Evolutionary conservation across 64 coral and sea anemone species (phyloP), one percentile per base, ranked within the genome.

Genomic region (Platygyra sinensis): DNA sequence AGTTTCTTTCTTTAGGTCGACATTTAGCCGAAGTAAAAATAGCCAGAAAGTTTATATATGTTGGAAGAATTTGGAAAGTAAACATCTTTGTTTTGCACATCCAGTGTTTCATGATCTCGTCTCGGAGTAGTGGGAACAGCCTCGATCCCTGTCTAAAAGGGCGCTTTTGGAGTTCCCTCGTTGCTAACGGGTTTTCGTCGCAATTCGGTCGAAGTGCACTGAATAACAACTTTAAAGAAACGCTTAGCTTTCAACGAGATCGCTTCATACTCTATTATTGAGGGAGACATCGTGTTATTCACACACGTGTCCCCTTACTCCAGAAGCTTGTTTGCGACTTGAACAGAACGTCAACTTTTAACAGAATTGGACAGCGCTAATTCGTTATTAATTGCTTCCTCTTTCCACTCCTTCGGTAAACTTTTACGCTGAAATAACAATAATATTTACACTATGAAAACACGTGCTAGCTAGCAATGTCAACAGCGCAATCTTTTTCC

Each of bases 381-480:
- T 67, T 10, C 19, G 64, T 5, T n/a, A 10, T 25, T 8, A 67
- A 25, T 24, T 22, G 3, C 24, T 10, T 24, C 19, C 64, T n/a
- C 64, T 25, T 67, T n/a, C 8, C 22, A n/a, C 27, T 67, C 64
- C 19, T 67, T 55, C 10, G 52, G 52, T 55, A 55, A 55, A 55
- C 9, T 55, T 55, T 55, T 55, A 55, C 52, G 52, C 13, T 55
- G 52, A 55, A 55, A 55, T 55, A 55, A 9, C 52, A 67, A 3
- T 25, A n/a, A 22, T 67, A 67, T 67, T 67, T 25, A 67, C 64
- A 24, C 38, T 39, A 39, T 24, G 10, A 27, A 25, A 55, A 11
- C 15, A 25, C 52, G 52, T 85, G 81, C 36, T 85, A 85, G 81
- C 81, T 85, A 71, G 63, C 33, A 85, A 63, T 85, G 30, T 50